A percentile compares a stretch with the other conserved stretches of the same genome.
These are phyloP conservation scores for Tholera decimalis DNA, from an alignment of 2,888 invertebrate species.

Conservation along the genomic window DNA sequence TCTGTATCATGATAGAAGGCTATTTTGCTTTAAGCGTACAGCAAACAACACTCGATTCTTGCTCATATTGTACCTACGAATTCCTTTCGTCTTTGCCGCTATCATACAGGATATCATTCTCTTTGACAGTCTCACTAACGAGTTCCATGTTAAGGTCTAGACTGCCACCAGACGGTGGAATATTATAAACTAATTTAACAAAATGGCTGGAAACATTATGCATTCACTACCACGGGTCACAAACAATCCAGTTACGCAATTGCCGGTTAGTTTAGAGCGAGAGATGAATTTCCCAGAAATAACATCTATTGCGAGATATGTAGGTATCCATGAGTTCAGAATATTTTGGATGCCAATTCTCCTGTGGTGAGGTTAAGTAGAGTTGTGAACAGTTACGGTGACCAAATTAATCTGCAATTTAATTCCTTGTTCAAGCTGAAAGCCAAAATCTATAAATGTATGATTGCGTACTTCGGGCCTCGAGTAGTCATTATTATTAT, in stretches of 20 bases:
- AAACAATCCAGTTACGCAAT: conserved; percentile 2
- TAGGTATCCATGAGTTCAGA: too few relatives aligned
- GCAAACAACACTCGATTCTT: background rate
- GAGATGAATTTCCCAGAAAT: background rate
- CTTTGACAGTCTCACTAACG: background rate
- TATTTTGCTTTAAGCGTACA: too few relatives aligned
- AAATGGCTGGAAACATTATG: background rate
- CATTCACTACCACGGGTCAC: background rate
- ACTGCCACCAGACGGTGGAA: conserved; percentile 11
- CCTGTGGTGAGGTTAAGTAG: too few relatives aligned
- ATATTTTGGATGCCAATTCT: too few relatives aligned
- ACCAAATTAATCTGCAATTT: too few relatives aligned
- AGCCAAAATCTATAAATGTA: too few relatives aligned
- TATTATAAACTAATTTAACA: conserved; percentile 6
- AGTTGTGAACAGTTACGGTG: too few relatives aligned
- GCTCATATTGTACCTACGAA: background rate
- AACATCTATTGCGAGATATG: background rate
- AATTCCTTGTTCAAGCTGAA: too few relatives aligned
- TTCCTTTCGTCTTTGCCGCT: background rate
- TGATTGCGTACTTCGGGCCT: too few relatives aligned
- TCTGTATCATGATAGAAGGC: too few relatives aligned
- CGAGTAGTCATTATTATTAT: too few relatives aligned
- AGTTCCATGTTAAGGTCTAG: conserved; percentile 11
- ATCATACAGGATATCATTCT: background rate
- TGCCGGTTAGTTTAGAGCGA: background rate